phyloP scores from a whole-genome alignment of 2,888 invertebrate genomes.

The Dasysyrphus albostriatus region DNA sequence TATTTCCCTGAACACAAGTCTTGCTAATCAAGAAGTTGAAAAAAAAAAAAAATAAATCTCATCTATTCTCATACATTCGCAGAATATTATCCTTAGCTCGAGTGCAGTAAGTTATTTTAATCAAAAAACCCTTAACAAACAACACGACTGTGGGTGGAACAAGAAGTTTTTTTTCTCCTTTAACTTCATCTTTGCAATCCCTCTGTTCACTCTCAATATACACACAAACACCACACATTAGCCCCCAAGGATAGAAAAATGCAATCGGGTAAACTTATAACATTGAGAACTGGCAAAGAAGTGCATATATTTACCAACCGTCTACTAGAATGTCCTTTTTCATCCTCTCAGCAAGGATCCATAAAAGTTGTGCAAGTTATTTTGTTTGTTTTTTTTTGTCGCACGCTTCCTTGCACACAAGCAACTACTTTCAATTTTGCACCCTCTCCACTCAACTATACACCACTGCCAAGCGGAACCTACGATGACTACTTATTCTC shows the following conservation, averaged over 20 bases:
- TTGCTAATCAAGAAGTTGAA: conserved; percentile 47
- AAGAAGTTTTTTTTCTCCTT: background rate
- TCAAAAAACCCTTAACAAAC: conserved; percentile 40
- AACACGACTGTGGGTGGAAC: conserved; percentile 1
- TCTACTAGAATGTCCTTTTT: conserved; percentile 37
- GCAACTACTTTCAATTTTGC: conserved; percentile 42
- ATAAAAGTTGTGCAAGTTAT: conserved; percentile 37
- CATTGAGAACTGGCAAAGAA: conserved; percentile 10
- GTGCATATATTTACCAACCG: conserved; percentile 37
- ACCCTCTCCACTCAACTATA: conserved; percentile 2
- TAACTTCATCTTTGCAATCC: conserved; percentile 20
- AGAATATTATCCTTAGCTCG: background rate
- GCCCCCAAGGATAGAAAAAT: conserved; percentile 38
- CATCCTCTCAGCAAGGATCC: conserved; percentile 34
- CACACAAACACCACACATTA: background rate
- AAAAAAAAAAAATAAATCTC: background rate
- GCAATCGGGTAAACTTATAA: conserved; percentile 50
- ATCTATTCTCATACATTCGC: background rate
- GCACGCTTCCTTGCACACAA: conserved; percentile 25
- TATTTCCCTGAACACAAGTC: conserved; percentile 10
- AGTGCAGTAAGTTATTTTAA: conserved; percentile 41
- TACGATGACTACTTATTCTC: conserved; percentile 11
- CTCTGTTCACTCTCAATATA: background rate
- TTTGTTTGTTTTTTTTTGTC: background rate
- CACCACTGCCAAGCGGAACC: conserved; percentile 11